Base-by-base conservation (phyloP, 2,797 vertebrate species). In the Syngnathus acus region DNA sequence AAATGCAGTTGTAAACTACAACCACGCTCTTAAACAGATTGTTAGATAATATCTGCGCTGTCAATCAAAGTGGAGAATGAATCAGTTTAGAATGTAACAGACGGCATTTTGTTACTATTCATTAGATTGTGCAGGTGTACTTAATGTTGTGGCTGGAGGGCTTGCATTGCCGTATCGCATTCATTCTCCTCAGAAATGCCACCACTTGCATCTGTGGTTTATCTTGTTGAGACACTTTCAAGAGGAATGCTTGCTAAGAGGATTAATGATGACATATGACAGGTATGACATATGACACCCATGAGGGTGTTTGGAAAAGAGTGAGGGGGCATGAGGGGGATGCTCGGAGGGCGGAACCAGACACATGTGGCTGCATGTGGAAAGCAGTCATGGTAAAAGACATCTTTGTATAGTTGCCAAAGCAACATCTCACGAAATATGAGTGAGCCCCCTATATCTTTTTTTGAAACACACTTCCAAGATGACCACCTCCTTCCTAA, bases 221-320 rank as follows among this genome's bases (percentile, higher is more conserved):
- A 9, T 79, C 76, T 68, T 78, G 80, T 80, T 13, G 64, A 77
- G 75, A 77, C 71, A 67, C 43, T 78, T 82, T 79, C 67, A 50
- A 65, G 62, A 67, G 65, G 64, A 78, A 80, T 63, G 78, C 59
- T 73, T 8, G 5, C 64, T 53, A 13, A 59, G 62, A 65, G 74
- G 74, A 86, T 86, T 82, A 86, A 82, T 65, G 59, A 50, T 47
- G 9, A 5, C 60, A 69, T 74, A 71, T 76, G 83, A 76, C 73
- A 77, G 65, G 19, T 55, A 67, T 67, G 69, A 67, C 77, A 58
- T 77, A 26, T 50, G 67, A 43, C 26, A 32, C 26, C 26, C 26
- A 32, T 32, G 26, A 70, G 67, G 70, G 70, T 65, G 50, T 77
- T 55, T 26, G 14, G 40, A 50, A 67, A 68, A 13, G 55, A 61